Percentiles rank a stretch among this genome's conserved stretches.
Conservation (phyloP, 2,888 invertebrate genomes). For the Nebria brevicollis region DNA sequence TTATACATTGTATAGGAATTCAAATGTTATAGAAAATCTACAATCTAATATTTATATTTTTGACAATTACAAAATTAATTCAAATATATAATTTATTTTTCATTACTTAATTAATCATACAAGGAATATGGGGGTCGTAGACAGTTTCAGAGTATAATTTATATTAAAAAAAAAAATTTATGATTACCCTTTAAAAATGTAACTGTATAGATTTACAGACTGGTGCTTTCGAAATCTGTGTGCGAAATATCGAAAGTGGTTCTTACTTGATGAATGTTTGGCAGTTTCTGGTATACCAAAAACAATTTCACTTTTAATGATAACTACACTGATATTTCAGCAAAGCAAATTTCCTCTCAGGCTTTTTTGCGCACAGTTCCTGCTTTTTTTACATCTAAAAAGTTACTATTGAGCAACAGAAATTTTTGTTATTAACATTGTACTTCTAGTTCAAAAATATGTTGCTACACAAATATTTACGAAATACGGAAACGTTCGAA, state of each 20-base stretch:
- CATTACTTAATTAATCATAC: too few relatives aligned
- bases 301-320: conserved; percentile 10
- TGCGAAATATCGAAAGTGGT: conserved; percentile 13
- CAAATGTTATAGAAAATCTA: too few relatives aligned
- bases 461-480: not conserved
- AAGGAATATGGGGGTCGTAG: too few relatives aligned
- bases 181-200: not conserved
- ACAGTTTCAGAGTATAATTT: too few relatives aligned
- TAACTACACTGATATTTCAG: not conserved
- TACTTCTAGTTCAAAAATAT: too few relatives aligned
- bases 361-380: not conserved
- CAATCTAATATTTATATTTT: too few relatives aligned
- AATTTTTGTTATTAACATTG: not conserved
- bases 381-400: not conserved
- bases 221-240: not conserved
- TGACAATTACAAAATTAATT: too few relatives aligned
- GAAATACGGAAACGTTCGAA: not conserved
- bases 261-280: conserved; percentile 10
- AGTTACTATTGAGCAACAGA: not conserved
- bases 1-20: too few relatives aligned
- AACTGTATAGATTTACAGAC: not conserved
- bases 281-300: conserved; percentile 8
- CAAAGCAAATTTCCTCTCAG: not conserved
- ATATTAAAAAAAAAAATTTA: not conserved
- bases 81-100: too few relatives aligned